Evolutionary conservation across 2,888 invertebrate species (phyloP).

Genomic region (Anodontia alba): DNA sequence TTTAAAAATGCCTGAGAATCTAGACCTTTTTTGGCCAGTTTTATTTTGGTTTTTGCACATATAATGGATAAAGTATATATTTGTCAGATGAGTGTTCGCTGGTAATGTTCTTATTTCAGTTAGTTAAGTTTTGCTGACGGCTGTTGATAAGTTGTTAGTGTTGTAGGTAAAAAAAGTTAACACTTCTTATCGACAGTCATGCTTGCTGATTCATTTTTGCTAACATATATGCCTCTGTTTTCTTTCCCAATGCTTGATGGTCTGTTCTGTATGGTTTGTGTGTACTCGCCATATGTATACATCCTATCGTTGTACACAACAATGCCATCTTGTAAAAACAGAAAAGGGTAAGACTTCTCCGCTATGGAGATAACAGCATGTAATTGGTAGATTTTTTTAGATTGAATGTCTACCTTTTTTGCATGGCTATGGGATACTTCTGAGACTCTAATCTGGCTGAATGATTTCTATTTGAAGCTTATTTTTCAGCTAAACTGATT

Average conservation of each 20-base stretch:
- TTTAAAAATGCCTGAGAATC: too few species aligned
- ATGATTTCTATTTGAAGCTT: neutral
- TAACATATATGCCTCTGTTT: slow-evolving; percentile 24
- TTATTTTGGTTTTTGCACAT: too few species aligned
- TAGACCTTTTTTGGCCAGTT: too few species aligned
- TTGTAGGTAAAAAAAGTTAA: too few species aligned
- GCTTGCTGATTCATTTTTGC: slow-evolving; percentile 15
- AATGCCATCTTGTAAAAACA: slow-evolving; percentile 26
- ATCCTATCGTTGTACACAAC: slow-evolving; percentile 17
- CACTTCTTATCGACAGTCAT: too few species aligned
- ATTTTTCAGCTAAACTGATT: too few species aligned
- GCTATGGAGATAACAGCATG: slow-evolving; percentile 21
- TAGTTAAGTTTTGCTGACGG: too few species aligned
- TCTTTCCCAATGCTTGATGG: slow-evolving; percentile 1
- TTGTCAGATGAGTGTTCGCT: too few species aligned
- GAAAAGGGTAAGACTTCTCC: slow-evolving; percentile 59
- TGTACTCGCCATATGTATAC: slow-evolving; percentile 16
- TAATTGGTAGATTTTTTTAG: slow-evolving; percentile 15
- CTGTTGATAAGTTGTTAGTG: too few species aligned
- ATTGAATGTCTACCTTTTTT: slow-evolving; percentile 1
- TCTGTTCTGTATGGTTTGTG: slow-evolving; percentile 15
- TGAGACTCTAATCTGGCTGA: neutral
- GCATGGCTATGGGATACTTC: slow-evolving; percentile 1
- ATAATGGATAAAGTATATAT: too few species aligned
- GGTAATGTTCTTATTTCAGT: too few species aligned